These are phyloP conservation scores for Chelon labrosus DNA, from an alignment of 2,797 vertebrate genomes.

Conservation along the genomic window DNA sequence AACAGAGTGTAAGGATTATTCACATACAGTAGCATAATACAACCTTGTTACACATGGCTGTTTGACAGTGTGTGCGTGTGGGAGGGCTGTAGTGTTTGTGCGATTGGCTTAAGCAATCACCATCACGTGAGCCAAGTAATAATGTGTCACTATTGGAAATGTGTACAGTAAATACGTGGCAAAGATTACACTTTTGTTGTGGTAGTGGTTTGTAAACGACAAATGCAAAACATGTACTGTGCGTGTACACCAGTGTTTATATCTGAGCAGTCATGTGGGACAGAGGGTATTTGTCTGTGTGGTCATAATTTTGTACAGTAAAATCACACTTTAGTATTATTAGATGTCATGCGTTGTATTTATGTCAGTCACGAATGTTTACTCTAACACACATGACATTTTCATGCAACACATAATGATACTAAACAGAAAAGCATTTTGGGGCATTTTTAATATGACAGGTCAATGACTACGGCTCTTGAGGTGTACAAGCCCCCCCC, in stretches of 20 bases:
- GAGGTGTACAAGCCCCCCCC: neutral
- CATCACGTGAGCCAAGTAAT: slow-evolving; percentile 54
- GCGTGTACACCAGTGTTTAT: neutral
- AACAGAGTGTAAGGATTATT: slow-evolving; percentile 26
- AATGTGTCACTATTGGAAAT: slow-evolving; percentile 59
- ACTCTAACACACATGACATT: slow-evolving; percentile 11
- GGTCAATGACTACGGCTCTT: slow-evolving; percentile 20
- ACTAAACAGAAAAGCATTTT: slow-evolving; percentile 46
- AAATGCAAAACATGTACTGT: neutral
- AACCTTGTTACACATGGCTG: slow-evolving; percentile 60
- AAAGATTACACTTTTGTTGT: slow-evolving; percentile 3
- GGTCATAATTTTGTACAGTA: neutral
- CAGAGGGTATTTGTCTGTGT: neutral
- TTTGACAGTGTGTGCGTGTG: slow-evolving; percentile 46
- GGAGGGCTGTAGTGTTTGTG: slow-evolving; percentile 65
- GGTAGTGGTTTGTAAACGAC: slow-evolving; percentile 4
- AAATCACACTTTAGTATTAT: slow-evolving; percentile 6
- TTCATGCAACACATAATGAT: slow-evolving; percentile 38
- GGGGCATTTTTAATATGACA: slow-evolving; percentile 34
- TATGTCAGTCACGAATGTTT: slow-evolving; percentile 12
- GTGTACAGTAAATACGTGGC: slow-evolving; percentile 66
- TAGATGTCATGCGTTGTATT: neutral
- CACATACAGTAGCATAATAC: slow-evolving; percentile 25
- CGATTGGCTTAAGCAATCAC: slow-evolving; percentile 59
- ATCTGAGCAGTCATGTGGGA: neutral